Evolutionary conservation across 2,113 vertebrate species (phyloP), one percentile per base, ranked within the genome.

Genomic region (Toxotes chatareus): DNA sequence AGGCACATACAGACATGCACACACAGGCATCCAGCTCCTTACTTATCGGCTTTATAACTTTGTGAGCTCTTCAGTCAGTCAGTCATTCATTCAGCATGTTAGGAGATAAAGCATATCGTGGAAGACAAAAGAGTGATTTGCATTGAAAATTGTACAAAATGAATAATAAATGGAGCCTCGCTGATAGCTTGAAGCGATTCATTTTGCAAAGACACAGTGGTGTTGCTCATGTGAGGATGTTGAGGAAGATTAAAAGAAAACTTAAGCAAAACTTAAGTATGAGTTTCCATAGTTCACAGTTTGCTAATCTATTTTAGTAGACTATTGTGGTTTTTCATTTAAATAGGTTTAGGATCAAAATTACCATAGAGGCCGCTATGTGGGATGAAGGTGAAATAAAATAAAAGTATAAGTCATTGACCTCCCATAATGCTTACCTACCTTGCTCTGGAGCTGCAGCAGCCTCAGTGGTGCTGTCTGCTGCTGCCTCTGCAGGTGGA

Each of bases 381-480:
- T 57, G 23, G 31, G 12, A 60, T 60, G 14, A 32, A 32, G 16
- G 16, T 14, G 19, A 9, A 16, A 7, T 13, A 19, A 27, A 56
- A 1, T n/a, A 4, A 23, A 70, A 70, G 16, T 0, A 17, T 76
- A 27, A 27, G 27, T 8, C 23, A 38, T 2, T n/a, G 27, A 1
- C 12, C 9, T 53, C 34, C 34, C 2, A 1, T 19, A 49, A 9
- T 59, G 42, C 6, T 51, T 23, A 17, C 83, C 12, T 76, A 94
- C 92, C 89, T 88, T 73, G 61, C 69, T 88, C 84, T 40, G 92
- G 72, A 76, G 88, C 61, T 65, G 70, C 78, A 61, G 84, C 73
- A 47, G 75, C 62, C 19, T 72, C 85, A 63, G 38, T 38, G 4
- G 66, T 59, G 19, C 36, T 63, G n/a, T 55, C 51, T 0, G 40